These are phyloP conservation scores for Tetrapedia diversipes DNA, from an alignment of 2,888 invertebrate species.

Conservation along the genomic window DNA sequence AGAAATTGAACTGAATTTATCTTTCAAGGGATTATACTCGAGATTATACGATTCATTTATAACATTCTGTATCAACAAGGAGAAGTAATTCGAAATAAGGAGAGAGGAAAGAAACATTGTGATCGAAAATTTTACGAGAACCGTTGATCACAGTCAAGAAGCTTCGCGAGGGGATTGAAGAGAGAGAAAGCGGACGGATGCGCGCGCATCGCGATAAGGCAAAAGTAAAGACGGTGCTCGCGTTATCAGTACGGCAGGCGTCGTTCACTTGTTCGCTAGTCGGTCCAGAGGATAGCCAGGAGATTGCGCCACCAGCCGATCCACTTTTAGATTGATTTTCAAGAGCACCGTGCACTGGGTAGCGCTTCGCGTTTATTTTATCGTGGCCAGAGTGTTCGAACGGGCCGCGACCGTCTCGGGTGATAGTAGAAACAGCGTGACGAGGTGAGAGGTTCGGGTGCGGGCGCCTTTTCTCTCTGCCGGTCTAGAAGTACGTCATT, in stretches of 20 bases:
- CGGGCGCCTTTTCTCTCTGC: conserved; percentile 76
- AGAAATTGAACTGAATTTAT: not conserved
- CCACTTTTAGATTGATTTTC: conserved; percentile 82
- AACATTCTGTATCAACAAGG: not conserved
- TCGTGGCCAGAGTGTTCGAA: conserved; percentile 70
- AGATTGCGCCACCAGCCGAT: conserved; percentile 78
- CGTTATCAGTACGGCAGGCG: conserved; percentile 70
- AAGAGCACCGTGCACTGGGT: conserved; percentile 78
- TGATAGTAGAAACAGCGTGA: conserved; percentile 67
- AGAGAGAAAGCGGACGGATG: conserved; percentile 25
- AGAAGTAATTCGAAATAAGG: not conserved
- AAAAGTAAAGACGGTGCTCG: conserved; percentile 43
- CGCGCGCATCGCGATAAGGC: conserved; percentile 70
- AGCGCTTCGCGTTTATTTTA: conserved; percentile 75
- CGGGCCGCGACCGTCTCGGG: conserved; percentile 67
- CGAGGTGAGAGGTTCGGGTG: conserved; percentile 74
- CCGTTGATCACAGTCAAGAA: not conserved
- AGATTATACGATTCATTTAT: not conserved
- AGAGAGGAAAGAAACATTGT: not conserved
- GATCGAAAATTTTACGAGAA: conserved; percentile 18
- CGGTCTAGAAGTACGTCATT: conserved; percentile 72
- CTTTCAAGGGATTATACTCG: not conserved
- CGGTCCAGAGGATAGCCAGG: conserved; percentile 66
- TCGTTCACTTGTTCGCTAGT: conserved; percentile 64
- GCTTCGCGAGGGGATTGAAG: not conserved